Conservation (phyloP, 2,797 vertebrate species). For the Gymnocypris eckloni region DNA sequence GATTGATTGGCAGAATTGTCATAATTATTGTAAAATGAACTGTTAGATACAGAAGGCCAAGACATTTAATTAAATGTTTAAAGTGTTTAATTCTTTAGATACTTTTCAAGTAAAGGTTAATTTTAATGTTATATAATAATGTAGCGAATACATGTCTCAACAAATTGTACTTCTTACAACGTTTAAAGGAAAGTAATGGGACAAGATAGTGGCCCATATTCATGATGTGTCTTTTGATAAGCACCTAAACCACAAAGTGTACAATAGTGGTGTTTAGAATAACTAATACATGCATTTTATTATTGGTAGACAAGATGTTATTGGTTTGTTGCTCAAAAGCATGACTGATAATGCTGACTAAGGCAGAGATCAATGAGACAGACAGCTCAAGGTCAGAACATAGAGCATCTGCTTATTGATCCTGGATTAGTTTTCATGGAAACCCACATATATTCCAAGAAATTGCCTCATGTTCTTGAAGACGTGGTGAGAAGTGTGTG, state of each 20-base stretch:
- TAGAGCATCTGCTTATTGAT: conserved; percentile 49
- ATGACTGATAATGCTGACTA: conserved; percentile 23
- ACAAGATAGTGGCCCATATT: background rate
- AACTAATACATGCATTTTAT: conserved; percentile 3
- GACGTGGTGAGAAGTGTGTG: background rate
- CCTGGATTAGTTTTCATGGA: conserved; percentile 15
- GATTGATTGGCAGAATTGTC: no score
- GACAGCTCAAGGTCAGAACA: conserved; percentile 55
- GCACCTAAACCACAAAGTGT: background rate
- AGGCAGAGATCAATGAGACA: conserved; percentile 48
- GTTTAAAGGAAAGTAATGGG: background rate
- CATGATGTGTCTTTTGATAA: background rate
- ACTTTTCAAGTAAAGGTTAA: background rate
- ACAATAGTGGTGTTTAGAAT: background rate
- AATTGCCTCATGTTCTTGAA: conserved; percentile 32
- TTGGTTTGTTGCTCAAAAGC: conserved; percentile 5
- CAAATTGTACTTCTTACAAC: background rate
- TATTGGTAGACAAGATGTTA: background rate
- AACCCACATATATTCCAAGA: conserved; percentile 39
- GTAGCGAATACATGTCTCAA: background rate
- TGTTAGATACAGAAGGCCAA: background rate
- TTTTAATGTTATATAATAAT: background rate
- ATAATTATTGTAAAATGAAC: background rate
- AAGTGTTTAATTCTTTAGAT: background rate
- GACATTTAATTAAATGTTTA: background rate